Percentiles rank a stretch among this genome's conserved stretches.
Evolutionary conservation across 2,797 vertebrate genomes (phyloP).

Genomic region (Lacerta viridis): DNA sequence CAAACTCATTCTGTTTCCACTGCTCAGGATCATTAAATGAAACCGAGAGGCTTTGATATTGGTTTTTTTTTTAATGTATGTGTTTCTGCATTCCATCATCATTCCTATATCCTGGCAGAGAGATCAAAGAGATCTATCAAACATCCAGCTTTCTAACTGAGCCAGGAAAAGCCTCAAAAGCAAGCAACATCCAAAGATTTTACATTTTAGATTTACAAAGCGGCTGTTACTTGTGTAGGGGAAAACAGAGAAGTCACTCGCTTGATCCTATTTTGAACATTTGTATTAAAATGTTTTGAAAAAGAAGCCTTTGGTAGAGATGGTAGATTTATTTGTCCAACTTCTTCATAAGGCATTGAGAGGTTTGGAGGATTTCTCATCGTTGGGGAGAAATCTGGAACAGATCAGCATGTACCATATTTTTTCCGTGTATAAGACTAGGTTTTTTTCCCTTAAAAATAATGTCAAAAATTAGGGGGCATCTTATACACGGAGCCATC

Average conservation of each 20-base stretch:
- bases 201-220: constrained; percentile 39
- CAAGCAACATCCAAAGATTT: constrained; percentile 39
- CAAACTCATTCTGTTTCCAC: neutral
- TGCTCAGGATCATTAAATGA: constrained; percentile 13
- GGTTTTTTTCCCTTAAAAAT: too few relatives aligned
- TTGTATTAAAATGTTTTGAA: neutral
- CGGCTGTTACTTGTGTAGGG: constrained; percentile 16
- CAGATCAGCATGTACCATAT: neutral
- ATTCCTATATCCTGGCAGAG: constrained; percentile 52
- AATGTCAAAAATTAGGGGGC: too few relatives aligned
- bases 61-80: neutral
- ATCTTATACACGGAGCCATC: too few relatives aligned
- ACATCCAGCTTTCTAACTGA: constrained; percentile 41
- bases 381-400: neutral
- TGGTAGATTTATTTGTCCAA: neutral
- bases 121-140: constrained; percentile 68
- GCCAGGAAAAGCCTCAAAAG: constrained; percentile 24
- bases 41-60: constrained; percentile 35
- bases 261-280: neutral
- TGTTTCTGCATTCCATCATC: constrained; percentile 50
- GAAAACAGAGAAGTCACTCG: neutral
- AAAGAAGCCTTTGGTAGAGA: neutral
- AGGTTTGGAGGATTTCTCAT: neutral
- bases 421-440: too few relatives aligned
- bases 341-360: neutral